These are phyloP conservation scores for Pseudochirops corinnae DNA, from an alignment of 2,797 vertebrate genomes.

Conservation along the genomic window DNA sequence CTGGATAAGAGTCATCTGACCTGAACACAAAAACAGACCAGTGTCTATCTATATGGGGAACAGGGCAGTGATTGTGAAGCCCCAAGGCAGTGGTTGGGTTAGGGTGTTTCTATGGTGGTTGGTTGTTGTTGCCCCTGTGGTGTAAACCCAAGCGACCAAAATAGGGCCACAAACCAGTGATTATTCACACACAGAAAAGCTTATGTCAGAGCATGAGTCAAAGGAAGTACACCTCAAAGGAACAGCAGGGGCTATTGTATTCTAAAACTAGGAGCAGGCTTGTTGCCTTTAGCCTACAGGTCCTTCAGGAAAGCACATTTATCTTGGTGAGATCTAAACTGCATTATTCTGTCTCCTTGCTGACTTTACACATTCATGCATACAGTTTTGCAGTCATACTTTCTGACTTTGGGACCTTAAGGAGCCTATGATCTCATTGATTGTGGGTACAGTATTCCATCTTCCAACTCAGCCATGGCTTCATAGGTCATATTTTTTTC, in stretches of 20 bases:
- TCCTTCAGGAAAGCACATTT: conserved; percentile 47
- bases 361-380: neutral
- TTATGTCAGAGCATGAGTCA: conserved; percentile 16
- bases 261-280: neutral
- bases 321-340: neutral
- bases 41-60: conserved; percentile 52
- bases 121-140: neutral
- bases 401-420: neutral
- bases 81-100: neutral
- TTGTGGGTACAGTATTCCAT: neutral
- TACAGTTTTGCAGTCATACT: neutral
- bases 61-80: conserved; percentile 65
- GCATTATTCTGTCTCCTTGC: neutral
- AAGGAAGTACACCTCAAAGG: conserved; percentile 38
- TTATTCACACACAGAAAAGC: conserved; percentile 64
- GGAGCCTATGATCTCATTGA: neutral
- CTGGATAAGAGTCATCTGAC: conserved; percentile 42
- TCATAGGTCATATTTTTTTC: neutral
- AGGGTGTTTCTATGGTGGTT: neutral
- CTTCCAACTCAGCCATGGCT: neutral
- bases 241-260: conserved; percentile 39
- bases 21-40: conserved; percentile 56
- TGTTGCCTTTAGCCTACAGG: conserved; percentile 50
- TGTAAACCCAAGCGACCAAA: conserved; percentile 65
- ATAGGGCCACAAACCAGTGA: conserved; percentile 51